phyloP scores from a whole-genome alignment of 2,888 invertebrate genomes.

The Caenorhabditis virilis region DNA sequence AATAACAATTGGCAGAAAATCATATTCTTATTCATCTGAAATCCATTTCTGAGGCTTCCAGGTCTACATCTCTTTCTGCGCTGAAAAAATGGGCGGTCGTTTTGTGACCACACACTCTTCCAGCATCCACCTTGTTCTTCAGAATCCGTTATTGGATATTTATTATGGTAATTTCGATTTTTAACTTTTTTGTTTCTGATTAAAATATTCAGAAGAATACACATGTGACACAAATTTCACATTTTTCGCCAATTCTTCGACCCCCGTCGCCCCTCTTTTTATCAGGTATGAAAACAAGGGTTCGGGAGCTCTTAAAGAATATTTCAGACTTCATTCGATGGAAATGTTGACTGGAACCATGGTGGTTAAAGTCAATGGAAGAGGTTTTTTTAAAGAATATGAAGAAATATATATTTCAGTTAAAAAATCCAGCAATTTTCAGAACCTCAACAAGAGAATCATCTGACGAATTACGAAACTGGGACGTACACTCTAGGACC shows the following conservation, averaged over 20 bases:
- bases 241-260: constrained; percentile 16
- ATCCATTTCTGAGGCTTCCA: neutral
- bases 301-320: too few species aligned
- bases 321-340: neutral
- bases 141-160: constrained; percentile 19
- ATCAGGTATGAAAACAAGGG: constrained; percentile 12
- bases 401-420: neutral
- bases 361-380: constrained; percentile 15
- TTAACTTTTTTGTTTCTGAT: neutral
- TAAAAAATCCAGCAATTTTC: neutral
- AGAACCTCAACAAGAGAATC: neutral
- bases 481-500: constrained; percentile 2
- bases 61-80: constrained; percentile 21
- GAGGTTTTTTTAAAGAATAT: too few species aligned
- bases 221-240: constrained; percentile 14
- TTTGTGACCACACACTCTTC: constrained; percentile 17
- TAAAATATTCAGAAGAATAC: constrained; percentile 13
- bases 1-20: too few species aligned
- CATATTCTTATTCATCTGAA: neutral
- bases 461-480: constrained; percentile 21
- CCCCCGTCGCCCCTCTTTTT: constrained; percentile 17
- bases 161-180: constrained; percentile 13
- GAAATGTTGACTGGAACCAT: constrained; percentile 6
- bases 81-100: constrained; percentile 9
- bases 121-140: constrained; percentile 9